Base-by-base conservation (phyloP, 1,140 invertebrate genomes). In the Drosophila nasuta region DNA sequence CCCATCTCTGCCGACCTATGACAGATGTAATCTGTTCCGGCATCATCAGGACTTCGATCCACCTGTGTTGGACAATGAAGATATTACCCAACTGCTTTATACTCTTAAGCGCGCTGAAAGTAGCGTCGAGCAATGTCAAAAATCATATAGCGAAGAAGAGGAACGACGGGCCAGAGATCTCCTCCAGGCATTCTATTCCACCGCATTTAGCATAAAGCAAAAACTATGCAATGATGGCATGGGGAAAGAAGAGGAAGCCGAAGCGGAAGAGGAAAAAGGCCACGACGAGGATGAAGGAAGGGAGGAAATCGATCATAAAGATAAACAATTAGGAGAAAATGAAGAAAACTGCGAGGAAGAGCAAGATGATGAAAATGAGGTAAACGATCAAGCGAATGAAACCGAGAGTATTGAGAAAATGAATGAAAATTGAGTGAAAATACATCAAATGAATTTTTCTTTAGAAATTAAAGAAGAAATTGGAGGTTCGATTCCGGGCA, bases 81-180 rank as follows among this genome's bases (percentile, higher is more conserved):
- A 72, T 35, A 25, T 65, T 2, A 33, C 20, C 7, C 43, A 57
- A 3, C 43, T 72, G 33, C 17, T 72, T 0, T 20, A 8, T 8
- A 45, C 62, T 1, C 51, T 72, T 0, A 57, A 66, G 11, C 30
- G 13, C 1, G 69, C 69, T 0, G 69, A 72, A 62, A 66, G 6
- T 25, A 48, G 62, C 3, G 60, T 72, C 1, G 60, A 72, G 2
- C 52, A 65, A 5, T 72, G 60, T 8, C 1, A 17, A 5, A 72
- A 66, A 7, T 11, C 41, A 0, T 66, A 66, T 17, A 57, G 30
- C 11, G 41, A 25, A 4, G 52, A 65, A 6, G 41, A 20, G 25
- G 52, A 51, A 1, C 38, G 11, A 1, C 62, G 51, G 2, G 69
- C 69, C 33, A 65, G 10, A 4, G 13, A 17, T 8, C 25, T 58